A percentile compares a stretch with the other conserved stretches of the same genome.
phyloP scores from a whole-genome alignment of 2,888 invertebrate genomes.

The Nasonovia ribisnigri region DNA sequence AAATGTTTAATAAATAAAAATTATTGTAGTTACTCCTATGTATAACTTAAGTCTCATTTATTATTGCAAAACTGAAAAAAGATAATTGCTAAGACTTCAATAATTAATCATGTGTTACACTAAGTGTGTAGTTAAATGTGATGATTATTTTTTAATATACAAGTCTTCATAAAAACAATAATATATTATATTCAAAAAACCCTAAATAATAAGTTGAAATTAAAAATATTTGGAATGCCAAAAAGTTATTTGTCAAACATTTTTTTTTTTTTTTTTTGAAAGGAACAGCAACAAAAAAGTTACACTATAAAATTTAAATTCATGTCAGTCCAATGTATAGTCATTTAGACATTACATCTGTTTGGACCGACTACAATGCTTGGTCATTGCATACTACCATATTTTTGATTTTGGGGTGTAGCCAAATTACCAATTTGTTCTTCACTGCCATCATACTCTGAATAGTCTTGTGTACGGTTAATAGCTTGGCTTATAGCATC shows the following conservation, averaged over 20 bases:
- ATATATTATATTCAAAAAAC: not conserved
- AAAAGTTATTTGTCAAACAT: conserved; percentile 16
- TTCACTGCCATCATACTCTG: conserved; percentile 67
- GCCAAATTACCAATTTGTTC: conserved; percentile 58
- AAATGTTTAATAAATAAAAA: conserved; percentile 27
- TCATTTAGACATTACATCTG: conserved; percentile 52
- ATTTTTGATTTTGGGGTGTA: conserved; percentile 67
- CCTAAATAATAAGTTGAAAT: not conserved
- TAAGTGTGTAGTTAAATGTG: conserved; percentile 15
- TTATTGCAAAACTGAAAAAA: not conserved
- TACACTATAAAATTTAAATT: not conserved
- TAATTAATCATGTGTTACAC: too few species aligned
- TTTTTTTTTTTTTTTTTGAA: conserved; percentile 6
- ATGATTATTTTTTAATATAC: not conserved
- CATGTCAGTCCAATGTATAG: conserved; percentile 5
- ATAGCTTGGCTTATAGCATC: conserved; percentile 81
- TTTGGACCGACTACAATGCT: conserved; percentile 46
- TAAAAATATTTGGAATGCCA: conserved; percentile 51
- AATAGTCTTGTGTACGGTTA: conserved; percentile 68
- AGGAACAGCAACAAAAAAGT: conserved; percentile 35
- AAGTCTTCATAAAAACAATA: not conserved
- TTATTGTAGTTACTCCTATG: not conserved
- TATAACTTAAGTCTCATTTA: not conserved
- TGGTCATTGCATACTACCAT: conserved; percentile 69
- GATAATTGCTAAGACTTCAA: not conserved